Evolutionary conservation across 92 coral and sea anemone genomes (phyloP), one percentile per base, ranked within the genome.

Genomic region (Parazoanthus swiftii): DNA sequence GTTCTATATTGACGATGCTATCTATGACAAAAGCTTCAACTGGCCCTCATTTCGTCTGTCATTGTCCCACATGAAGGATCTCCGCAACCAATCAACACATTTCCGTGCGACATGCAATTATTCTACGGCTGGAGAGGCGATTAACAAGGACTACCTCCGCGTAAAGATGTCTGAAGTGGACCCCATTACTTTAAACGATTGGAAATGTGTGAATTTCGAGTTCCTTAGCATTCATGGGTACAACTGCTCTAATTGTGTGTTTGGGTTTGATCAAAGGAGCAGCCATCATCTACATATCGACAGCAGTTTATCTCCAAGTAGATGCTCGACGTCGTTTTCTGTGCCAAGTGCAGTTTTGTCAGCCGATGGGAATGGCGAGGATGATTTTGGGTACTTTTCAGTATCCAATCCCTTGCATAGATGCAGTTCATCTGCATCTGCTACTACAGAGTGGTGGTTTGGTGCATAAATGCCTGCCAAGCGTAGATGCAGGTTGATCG

Each of bases 51-150:
- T 80, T 79, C 90, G 90, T 37, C 51, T 88, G 38, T 72, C 87
- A 11, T 42, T 72, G 56, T 44, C 72, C 33, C 67, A 50, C 25
- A 80, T 81, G 76, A 29, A 81, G 43, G 48, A 18, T 13, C 48
- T 81, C 20, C 42, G 39, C 5, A 18, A 14, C 38, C 81, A 72
- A 20, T 88, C 87, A 35, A 70, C 87, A 13, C 86, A 73, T 79
- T 81, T 85, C 77, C 79, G 90, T 14, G 90, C 90, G 9, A 81
- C 90, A 16, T 88, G 90, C 26, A 66, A 88, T 18, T 81, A 68
- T 39, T 72, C 76, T 3, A 10, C 76, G 37, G 11, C 76, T 23
- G 39, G 20, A 2, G 90, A 74, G 23, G 76, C 67, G 8, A 80
- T 51, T 73, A 81, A 71, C 81, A 33, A 56, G 8, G 87, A 88